Base-by-base conservation (phyloP, 1,140 invertebrate genomes). In the Nebria ingens region DNA sequence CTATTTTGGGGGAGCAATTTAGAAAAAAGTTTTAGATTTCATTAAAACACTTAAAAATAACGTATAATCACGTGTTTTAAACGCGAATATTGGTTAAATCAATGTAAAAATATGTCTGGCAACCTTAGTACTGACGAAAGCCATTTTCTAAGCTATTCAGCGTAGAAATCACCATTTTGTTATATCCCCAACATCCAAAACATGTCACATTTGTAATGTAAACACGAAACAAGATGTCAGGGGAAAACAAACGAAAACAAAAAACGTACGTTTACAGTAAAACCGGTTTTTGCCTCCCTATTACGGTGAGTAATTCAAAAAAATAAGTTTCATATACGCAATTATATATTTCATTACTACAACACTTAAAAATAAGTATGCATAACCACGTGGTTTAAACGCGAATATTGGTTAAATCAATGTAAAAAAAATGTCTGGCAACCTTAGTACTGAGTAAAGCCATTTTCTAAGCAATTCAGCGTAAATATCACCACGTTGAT, bases 361-460 rank as follows among this genome's bases (percentile, higher is more conserved):
- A n/a, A 34, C 25, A 34, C n/a, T 9, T n/a, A 34, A 9, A 9
- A 34, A 45, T 45, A 45, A 45, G 3, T 12, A 17, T 6, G 40
- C 40, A 45, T 12, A 12, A 45, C 17, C 15, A 45, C 40, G 25
- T 34, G 25, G n/a, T 34, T 34, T 6, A n/a, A 9, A 34, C 6
- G n/a, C n/a, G 25, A 34, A 34, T 34, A 9, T 34, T 34, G n/a
- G 6, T 34, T n/a, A 34, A 9, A 34, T 9, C n/a, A 9, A 34
- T 34, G 25, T 34, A 34, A 34, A 34, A n/a, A 6, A 34, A 34
- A 34, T 45, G 40, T 45, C 9, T 45, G 40, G 40, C 40, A 45
- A 6, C 15, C 40, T 45, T 45, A 45, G 40, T 45, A 45, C 40
- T 45, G 40, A 12, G 4, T 17, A 45, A 4, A 45, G 15, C 40